Evolutionary conservation across 2,113 vertebrate species (phyloP), one percentile per base, ranked within the genome.

Genomic region (Rhinichthys klamathensis): DNA sequence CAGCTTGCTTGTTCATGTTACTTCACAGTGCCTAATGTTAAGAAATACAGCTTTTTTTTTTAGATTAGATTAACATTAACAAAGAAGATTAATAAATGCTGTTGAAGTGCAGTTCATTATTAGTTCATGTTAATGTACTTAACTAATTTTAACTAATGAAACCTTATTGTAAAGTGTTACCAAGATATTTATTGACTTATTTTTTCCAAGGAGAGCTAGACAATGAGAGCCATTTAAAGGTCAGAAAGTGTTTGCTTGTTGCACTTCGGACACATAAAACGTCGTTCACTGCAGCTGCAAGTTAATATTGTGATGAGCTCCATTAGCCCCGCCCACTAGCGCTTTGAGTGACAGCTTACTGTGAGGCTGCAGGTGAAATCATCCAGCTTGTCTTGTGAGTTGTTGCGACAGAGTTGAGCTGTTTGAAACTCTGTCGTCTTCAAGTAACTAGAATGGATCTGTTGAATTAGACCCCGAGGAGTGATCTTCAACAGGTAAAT

Each of bases 401-500:
- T 72, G 18, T 72, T 51, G 21, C 49, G 81, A 56, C 67, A 74
- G 23, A 67, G 35, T 83, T 69, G 30, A 67, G 69, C 80, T 41
- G 12, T 67, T 82, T 56, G 0, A 72, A 49, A 38, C 46, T 15
- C 67, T 2, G 46, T 0, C 23, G 49, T 0, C 23, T 77, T n/a
- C 9, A 77, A 46, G 60, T 21, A 15, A 72, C 38, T 18, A 85
- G 41, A 82, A 88, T 88, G 87, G 18, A 49, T 30, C 54, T 9
- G 35, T 67, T 21, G 12, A 60, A 35, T 32, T 88, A 72, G 79
- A 46, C 7, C 4, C 8, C 23, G 9, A 35, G 41, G 58, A 30
- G 41, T 18, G 18, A 79, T 58, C 74, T 74, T 46, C 46, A 67
- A 78, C 65, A 88, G 84, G 87, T 88, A 86, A 86, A 46, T 16